A percentile compares a stretch with the other conserved stretches of the same genome.
Evolutionary conservation across 2,113 vertebrate species (phyloP).

Genomic region (Microtus richardsoni): DNA sequence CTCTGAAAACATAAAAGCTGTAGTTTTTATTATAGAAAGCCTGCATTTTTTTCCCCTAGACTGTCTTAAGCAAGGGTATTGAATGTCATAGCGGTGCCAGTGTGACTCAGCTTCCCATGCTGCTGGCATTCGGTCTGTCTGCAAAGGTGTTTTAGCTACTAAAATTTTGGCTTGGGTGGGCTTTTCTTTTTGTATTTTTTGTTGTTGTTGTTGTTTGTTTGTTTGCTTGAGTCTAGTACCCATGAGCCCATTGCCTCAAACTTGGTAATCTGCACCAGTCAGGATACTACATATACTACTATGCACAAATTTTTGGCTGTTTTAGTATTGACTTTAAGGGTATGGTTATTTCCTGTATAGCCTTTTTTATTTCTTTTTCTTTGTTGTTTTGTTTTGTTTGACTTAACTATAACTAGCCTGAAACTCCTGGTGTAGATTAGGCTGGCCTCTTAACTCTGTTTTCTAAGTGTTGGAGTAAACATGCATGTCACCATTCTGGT

Average conservation of each 20-base stretch:
- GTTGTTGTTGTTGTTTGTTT: background rate
- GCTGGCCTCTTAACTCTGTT: background rate
- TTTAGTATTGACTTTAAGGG: background rate
- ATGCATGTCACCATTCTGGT: background rate
- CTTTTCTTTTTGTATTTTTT: background rate
- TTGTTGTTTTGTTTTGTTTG: background rate
- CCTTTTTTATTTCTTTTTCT: background rate
- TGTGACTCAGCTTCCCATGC: conserved; percentile 38
- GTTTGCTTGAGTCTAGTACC: background rate
- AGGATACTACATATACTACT: background rate
- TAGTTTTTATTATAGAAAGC: conserved; percentile 69
- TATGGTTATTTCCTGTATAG: background rate
- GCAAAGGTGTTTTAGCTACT: background rate
- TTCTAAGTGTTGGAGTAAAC: background rate
- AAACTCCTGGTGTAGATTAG: background rate
- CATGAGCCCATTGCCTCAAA: background rate
- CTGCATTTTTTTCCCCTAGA: conserved; percentile 38
- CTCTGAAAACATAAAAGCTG: conserved; percentile 20
- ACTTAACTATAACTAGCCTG: background rate
- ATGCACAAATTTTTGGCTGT: background rate
- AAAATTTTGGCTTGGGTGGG: background rate
- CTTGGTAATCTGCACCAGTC: background rate
- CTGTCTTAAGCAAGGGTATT: conserved; percentile 40
- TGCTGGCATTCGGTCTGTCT: conserved; percentile 50
- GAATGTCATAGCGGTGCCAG: conserved; percentile 47